Base-by-base conservation (phyloP, 2,888 invertebrate genomes). In the Axea sp. region DNA sequence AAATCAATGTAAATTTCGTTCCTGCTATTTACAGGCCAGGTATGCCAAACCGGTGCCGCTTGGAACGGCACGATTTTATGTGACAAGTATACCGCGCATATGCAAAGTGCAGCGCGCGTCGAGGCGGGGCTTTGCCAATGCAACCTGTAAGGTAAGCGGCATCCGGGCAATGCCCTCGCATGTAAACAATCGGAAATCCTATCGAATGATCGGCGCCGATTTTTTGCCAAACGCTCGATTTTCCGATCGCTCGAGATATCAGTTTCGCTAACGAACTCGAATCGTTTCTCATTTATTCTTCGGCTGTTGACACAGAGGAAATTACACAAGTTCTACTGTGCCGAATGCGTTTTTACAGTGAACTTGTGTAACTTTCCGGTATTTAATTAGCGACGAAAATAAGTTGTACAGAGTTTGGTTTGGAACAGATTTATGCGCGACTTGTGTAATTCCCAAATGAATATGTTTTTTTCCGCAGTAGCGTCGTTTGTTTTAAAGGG, bases 91-190 rank as follows among this genome's bases (percentile, higher is more conserved):
- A 72, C 59, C 65, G 76, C 60, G 60, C 49, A 59, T 76, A 76
- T 67, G 76, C 71, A 76, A 76, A 68, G 71, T 57, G 76, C 73
- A 62, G 57, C 68, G 65, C 49, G 60, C 65, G 62, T 35, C 62
- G 68, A 68, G 67, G 74, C 59, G 72, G 72, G 77, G 79, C 78
- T 78, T 76, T 76, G 78, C 81, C 81, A 80, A 82, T 83, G 83
- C 78, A 81, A 73, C 76, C 69, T 78, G 80, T 84, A 83, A 83
- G 82, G 83, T 84, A 84, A 84, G 81, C 82, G 84, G 82, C 83
- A 83, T 85, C 82, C 83, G 86, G 86, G 84, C 86, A 86, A 87
- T 84, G 86, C 82, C 86, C 86, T 87, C 84, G 80, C 80, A 84
- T 86, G 86, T 87, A 87, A 87, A 87, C 86, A 87, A 86, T 86